Base-by-base conservation (phyloP, 2,888 invertebrate species). In the Thumatha senex region DNA sequence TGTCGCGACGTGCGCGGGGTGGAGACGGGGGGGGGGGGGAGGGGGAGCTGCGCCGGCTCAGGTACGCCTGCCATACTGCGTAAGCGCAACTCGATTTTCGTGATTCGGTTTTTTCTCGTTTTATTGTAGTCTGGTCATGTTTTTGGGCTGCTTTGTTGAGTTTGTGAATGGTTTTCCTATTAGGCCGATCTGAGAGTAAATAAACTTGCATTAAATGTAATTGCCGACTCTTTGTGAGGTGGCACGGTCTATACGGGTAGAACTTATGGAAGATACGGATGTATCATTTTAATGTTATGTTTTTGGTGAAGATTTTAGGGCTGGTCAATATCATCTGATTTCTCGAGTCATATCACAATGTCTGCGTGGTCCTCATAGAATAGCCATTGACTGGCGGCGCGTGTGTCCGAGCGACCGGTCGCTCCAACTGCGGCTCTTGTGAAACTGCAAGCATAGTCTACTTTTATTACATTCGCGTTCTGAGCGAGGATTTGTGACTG, bases 51-150 rank as follows among this genome's bases (percentile, higher is more conserved):
- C 81, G 82, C 78, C 72, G 68, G 68, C 84, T 82, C 86, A 85
- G 86, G 86, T 84, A 86, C 81, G 80, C 79, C 73, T 76, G 79
- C 72, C 78, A 74, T 79, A 77, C 82, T 82, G 82, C 84, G 85
- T 84, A 84, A 82, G 76, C 84, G 78, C 84, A 80, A 85, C 86
- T 83, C 80, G 85, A 86, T 82, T 84, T 86, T 86, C 86, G 86
- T 86, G 86, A 87, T 86, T 82, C 77, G 78, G 80, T 83, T 87
- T 82, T 74, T 76, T 78, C 66, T 74, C 70, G 71, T 80, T 80
- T 83, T 82, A 82, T 83, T 84, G 80, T 84, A 81, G 80, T 83
- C 84, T 81, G 78, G 77, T 82, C 86, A 82, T 84, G 85, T 82
- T 88, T 86, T 87, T 82, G 80, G 81, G 82, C 76, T 76, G 82